Percentiles rank a stretch among this genome's conserved stretches.
Evolutionary conservation across 1,140 invertebrate species (phyloP).

Genomic region (Oncopodura yosiiana): DNA sequence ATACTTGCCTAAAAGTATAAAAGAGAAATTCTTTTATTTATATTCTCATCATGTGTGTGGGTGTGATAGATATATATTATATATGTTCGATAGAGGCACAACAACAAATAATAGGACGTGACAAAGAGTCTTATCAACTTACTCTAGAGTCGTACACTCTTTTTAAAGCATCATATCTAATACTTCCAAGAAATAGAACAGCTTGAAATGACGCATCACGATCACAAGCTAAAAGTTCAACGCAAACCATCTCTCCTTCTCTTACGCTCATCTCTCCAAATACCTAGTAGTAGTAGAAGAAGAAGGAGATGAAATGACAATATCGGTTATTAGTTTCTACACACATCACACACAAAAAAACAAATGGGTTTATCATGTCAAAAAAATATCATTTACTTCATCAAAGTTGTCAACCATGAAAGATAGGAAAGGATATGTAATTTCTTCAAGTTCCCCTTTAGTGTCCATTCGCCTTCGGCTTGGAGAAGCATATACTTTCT

Average conservation of each 20-base stretch:
- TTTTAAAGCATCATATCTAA: conserved; percentile 92
- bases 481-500: conserved; percentile 90
- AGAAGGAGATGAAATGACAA: neutral
- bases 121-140: conserved; percentile 40
- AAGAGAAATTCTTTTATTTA: too few relatives aligned
- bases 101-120: too few relatives aligned
- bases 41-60: too few relatives aligned
- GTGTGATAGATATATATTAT: too few relatives aligned
- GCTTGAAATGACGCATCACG: conserved; percentile 68
- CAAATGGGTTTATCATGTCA: neutral
- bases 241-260: conserved; percentile 97
- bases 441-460: conserved; percentile 95
- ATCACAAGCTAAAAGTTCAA: conserved; percentile 88
- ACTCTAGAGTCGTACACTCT: conserved; percentile 93
- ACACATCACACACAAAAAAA: neutral
- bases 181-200: conserved; percentile 92
- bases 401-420: conserved; percentile 99
- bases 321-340: neutral
- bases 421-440: conserved; percentile 96
- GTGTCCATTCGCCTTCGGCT: conserved; percentile 92
- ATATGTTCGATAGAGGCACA: too few relatives aligned
- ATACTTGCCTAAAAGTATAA: conserved; percentile 67
- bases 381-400: conserved; percentile 54
- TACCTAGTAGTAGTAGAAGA: conserved; percentile 46
- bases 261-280: conserved; percentile 92